These are phyloP conservation scores for Ophraella communa DNA, from an alignment of 2,888 invertebrate genomes.

Conservation along the genomic window DNA sequence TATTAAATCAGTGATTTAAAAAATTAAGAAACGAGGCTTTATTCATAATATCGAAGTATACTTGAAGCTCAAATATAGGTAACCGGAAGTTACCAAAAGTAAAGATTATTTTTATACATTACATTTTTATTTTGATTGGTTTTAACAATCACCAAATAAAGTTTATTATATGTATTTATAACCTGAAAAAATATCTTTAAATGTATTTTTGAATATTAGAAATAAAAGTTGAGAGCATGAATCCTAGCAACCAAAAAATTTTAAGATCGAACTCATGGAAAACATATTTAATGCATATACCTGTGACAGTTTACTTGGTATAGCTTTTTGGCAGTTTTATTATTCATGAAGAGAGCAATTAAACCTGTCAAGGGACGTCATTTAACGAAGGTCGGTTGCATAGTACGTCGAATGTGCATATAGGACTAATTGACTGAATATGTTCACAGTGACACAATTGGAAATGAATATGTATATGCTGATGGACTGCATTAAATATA, in stretches of 20 bases:
- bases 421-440: conserved; percentile 40
- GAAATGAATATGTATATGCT: conserved; percentile 8
- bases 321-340: conserved; percentile 44
- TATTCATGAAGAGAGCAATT: conserved; percentile 45
- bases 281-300: conserved; percentile 40
- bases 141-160: no score
- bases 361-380: conserved; percentile 46
- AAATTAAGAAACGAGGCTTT: no score
- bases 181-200: no score
- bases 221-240: neutral
- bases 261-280: neutral
- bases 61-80: no score
- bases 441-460: conserved; percentile 26
- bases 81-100: no score
- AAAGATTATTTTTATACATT: no score
- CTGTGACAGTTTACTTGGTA: conserved; percentile 38
- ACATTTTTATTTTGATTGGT: no score
- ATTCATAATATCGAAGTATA: no score
- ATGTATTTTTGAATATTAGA: neutral
- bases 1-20: no score
- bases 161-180: no score
- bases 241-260: neutral
- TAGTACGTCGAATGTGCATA: conserved; percentile 43
- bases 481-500: neutral
- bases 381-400: conserved; percentile 41